phyloP scores from a whole-genome alignment of 2,113 vertebrate species.

The Periophthalmus modestus region DNA sequence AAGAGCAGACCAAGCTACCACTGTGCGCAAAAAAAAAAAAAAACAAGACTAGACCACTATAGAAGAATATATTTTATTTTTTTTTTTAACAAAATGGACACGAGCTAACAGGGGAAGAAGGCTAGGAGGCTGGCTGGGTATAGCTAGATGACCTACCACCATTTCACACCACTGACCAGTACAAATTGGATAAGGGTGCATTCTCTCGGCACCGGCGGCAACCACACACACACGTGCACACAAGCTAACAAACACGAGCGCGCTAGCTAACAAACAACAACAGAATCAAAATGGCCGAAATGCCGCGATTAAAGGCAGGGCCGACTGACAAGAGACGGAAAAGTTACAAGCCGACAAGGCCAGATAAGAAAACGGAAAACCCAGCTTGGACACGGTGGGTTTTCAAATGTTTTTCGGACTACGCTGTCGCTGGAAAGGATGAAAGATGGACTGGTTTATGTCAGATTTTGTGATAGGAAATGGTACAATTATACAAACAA shows the following conservation, averaged over 20 bases:
- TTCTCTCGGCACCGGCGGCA: constrained; percentile 76
- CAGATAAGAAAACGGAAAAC: constrained; percentile 28
- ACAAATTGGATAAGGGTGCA: constrained; percentile 82
- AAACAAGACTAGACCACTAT: constrained; percentile 28
- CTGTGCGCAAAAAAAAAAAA: constrained; percentile 43
- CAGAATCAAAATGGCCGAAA: constrained; percentile 70
- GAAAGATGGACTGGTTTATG: neutral
- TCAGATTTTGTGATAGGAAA: neutral
- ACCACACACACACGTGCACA: constrained; percentile 8
- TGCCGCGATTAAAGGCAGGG: constrained; percentile 28
- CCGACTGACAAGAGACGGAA: constrained; percentile 33
- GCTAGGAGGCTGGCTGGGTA: constrained; percentile 47
- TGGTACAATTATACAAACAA: neutral
- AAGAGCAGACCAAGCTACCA: constrained; percentile 48
- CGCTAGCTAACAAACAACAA: constrained; percentile 22
- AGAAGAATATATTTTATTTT: neutral
- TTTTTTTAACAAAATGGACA: constrained; percentile 2
- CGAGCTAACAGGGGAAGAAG: constrained; percentile 12
- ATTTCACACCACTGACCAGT: constrained; percentile 82
- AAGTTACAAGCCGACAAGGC: constrained; percentile 39
- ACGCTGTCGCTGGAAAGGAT: neutral
- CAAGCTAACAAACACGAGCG: constrained; percentile 5
- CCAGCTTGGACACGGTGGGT: neutral
- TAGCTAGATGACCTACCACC: constrained; percentile 73
- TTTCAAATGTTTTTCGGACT: neutral